Evolutionary conservation across 2,113 vertebrate genomes (phyloP).

Genomic region (human): DNA sequence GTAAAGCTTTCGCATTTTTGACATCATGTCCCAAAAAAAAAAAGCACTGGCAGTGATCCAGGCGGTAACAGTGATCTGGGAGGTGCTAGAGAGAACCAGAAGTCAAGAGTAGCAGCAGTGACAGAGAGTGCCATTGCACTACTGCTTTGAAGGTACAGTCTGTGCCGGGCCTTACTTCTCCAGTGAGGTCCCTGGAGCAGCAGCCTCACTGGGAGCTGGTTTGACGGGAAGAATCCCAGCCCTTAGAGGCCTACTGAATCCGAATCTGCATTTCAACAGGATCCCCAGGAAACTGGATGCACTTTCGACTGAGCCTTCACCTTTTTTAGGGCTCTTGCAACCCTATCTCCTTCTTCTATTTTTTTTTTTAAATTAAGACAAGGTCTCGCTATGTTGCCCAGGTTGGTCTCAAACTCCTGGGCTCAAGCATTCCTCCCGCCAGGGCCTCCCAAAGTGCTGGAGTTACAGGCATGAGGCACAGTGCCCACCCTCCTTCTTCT

Average conservation of each 20-base stretch:
- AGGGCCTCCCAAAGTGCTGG: neutral
- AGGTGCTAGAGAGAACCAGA: neutral
- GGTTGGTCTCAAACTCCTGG: neutral
- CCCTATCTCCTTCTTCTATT: neutral
- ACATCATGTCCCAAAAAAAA: neutral
- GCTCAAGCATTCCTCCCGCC: neutral
- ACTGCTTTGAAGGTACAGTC: neutral
- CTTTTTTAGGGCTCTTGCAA: neutral
- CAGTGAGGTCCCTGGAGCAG: neutral
- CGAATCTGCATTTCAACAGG: neutral
- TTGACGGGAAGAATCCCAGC: neutral
- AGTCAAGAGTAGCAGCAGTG: accelerated
- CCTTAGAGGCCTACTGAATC: neutral
- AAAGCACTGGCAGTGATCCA: neutral
- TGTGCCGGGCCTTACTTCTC: accelerated
- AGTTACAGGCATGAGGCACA: neutral
- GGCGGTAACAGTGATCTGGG: neutral
- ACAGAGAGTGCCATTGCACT: accelerated
- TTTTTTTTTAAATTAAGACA: neutral
- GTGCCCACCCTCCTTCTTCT: too few relatives aligned
- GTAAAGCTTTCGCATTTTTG: neutral
- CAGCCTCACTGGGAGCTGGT: neutral
- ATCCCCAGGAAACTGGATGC: neutral
- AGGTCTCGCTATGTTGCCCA: neutral
- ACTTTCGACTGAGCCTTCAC: neutral